Evolutionary conservation across 2,888 invertebrate species (phyloP), one percentile per base, ranked within the genome.

Genomic region (Furcula furcula): DNA sequence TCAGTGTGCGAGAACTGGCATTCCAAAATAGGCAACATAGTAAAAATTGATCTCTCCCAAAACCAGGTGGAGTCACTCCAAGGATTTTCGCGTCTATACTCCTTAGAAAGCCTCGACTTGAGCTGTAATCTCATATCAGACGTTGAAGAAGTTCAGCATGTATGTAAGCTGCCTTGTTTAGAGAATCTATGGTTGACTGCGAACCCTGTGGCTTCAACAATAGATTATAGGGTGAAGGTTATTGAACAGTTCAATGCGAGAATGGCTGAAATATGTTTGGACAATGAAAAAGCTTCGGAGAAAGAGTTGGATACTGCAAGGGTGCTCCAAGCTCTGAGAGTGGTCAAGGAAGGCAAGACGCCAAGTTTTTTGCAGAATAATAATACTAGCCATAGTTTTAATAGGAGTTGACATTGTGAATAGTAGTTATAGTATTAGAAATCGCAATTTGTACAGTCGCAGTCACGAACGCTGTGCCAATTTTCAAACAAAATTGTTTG

Each of bases 221-320:
- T 94, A 67, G 98, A 98, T 83, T 98, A 98, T 68, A 91, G 98
- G 58, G 94, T 97, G 0, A 95, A 96, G 65, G 95, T 97, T 2
- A 87, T 98, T 49, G 95, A 97, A 59, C 92, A 95, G 55, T 98
- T 98, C 68, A 94, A 95, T 29, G 92, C 93, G 27, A 91, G 97
- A 46, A 95, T 96, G 56, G 85, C 91, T 7, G 95, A 97, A 71
- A 92, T 98, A 20, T 94, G 93, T 64, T 79, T 98, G 40, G 98
- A 99, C 68, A 96, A 95, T 67, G 95, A 96, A 65, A 94, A 92
- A 50, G 94, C 97, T 0, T 93, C 95, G 7, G 94, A 94, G 63
- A 94, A 94, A 53, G 98, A 98, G 75, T 74, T 98, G 54, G 98
- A 98, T 65, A 98, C 96, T 2, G 97, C 98, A 0, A 93, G 96